Conservation (phyloP, 2,113 vertebrate genomes). For the Cichladusa arquata region DNA sequence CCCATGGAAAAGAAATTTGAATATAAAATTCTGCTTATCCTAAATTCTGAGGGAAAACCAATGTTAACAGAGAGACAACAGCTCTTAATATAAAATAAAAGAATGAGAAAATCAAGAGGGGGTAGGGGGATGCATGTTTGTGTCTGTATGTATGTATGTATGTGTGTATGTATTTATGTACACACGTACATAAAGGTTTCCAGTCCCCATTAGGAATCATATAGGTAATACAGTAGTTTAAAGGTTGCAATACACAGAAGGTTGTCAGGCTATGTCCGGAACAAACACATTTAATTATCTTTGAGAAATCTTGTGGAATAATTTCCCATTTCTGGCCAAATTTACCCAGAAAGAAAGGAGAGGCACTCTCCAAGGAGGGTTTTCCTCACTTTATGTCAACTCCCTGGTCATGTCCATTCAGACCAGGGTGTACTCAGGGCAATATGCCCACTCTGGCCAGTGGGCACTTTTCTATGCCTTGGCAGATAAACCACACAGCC, state of each 20-base stretch:
- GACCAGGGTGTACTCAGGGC: neutral
- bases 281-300: neutral
- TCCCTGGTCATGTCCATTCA: neutral
- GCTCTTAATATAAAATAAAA: neutral
- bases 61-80: neutral
- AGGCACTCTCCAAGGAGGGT: neutral
- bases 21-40: neutral
- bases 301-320: neutral
- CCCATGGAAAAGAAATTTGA: neutral
- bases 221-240: neutral
- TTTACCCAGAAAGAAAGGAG: neutral
- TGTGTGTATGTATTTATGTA: too few species aligned
- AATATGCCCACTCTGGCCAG: neutral
- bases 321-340: neutral
- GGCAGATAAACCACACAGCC: neutral
- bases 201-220: rapidly evolving
- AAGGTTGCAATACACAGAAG: neutral
- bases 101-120: neutral
- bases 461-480: neutral
- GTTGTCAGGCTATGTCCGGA: neutral
- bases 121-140: rapidly evolving
- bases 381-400: neutral
- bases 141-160: too few species aligned
- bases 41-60: neutral
- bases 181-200: neutral